These are phyloP conservation scores for Epizoanthus ramosus DNA, from an alignment of 92 coral and sea anemone species.

Conservation along the genomic window DNA sequence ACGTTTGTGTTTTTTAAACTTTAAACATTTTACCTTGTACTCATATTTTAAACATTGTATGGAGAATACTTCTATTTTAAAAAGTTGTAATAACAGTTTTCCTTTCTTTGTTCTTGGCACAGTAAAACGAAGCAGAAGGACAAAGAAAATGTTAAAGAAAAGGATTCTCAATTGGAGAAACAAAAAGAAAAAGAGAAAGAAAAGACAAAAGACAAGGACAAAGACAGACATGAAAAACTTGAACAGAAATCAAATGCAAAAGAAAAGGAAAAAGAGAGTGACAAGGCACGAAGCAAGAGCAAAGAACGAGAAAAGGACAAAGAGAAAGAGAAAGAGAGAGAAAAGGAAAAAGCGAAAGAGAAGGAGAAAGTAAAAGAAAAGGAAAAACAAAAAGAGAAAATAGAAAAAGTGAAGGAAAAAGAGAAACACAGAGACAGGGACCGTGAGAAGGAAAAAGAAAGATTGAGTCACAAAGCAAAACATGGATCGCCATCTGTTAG, in stretches of 20 bases:
- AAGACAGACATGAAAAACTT: constrained; percentile 60
- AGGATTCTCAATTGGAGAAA: constrained; percentile 22
- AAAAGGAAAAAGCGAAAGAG: constrained; percentile 58
- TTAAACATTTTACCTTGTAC: too few species aligned
- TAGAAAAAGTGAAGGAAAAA: constrained; percentile 10
- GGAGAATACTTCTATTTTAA: too few species aligned
- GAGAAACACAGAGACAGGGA: constrained; percentile 34
- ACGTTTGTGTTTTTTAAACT: too few species aligned
- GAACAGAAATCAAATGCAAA: constrained; percentile 64
- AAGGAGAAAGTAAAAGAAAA: constrained; percentile 44
- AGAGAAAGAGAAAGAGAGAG: constrained; percentile 70
- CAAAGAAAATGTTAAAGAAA: constrained; percentile 52
- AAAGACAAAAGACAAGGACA: constrained; percentile 69
- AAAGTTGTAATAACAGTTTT: background rate
- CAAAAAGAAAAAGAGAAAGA: constrained; percentile 41
- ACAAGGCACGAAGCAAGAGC: constrained; percentile 76
- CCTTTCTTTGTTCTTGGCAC: constrained; percentile 16
- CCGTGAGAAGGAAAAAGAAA: constrained; percentile 22
- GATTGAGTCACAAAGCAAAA: background rate
- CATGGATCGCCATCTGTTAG: constrained; percentile 35
- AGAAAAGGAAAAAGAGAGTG: constrained; percentile 68
- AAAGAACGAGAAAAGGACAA: constrained; percentile 83
- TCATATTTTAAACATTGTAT: too few species aligned
- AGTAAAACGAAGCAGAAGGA: constrained; percentile 80
- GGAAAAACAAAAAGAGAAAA: constrained; percentile 47